phyloP scores from a whole-genome alignment of 2,113 vertebrate genomes.

The Pangasianodon hypophthalmus region DNA sequence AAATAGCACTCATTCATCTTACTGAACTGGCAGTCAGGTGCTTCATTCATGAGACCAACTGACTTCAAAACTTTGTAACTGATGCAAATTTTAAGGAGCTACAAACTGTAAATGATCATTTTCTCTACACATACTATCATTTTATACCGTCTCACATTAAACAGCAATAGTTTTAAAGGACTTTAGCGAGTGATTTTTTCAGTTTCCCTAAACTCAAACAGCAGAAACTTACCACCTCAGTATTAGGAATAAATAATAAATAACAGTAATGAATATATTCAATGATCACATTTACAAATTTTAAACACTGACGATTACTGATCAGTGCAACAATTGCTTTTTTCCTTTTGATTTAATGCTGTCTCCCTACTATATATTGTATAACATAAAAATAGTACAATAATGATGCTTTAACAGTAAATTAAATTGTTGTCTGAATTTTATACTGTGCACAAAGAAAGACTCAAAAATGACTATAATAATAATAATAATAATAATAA shows the following conservation, averaged over 20 bases:
- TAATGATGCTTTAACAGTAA: not conserved
- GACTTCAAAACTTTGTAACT: not conserved
- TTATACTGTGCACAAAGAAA: not conserved
- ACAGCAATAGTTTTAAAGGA: not conserved
- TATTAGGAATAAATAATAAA: not conserved
- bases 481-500: not conserved
- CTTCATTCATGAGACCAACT: not conserved
- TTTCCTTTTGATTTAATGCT: not conserved
- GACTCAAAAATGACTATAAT: not conserved
- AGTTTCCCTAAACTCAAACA: not conserved
- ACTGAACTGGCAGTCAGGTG: not conserved
- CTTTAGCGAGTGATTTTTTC: too few relatives aligned
- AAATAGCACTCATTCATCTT: conserved; percentile 10
- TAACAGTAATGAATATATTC: not conserved
- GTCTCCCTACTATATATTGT: not conserved
- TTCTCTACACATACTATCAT: not conserved
- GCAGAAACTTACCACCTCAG: not conserved
- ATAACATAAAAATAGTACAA: not conserved
- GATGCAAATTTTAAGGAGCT: not conserved
- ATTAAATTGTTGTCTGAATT: not conserved
- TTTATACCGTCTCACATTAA: not conserved
- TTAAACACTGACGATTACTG: too few relatives aligned
- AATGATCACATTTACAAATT: not conserved
- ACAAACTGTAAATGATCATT: too few relatives aligned
- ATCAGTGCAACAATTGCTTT: not conserved